Percentiles rank a stretch among this genome's conserved stretches.
These are phyloP conservation scores for Ceramica pisi DNA, from an alignment of 2,888 invertebrate genomes.

Conservation along the genomic window DNA sequence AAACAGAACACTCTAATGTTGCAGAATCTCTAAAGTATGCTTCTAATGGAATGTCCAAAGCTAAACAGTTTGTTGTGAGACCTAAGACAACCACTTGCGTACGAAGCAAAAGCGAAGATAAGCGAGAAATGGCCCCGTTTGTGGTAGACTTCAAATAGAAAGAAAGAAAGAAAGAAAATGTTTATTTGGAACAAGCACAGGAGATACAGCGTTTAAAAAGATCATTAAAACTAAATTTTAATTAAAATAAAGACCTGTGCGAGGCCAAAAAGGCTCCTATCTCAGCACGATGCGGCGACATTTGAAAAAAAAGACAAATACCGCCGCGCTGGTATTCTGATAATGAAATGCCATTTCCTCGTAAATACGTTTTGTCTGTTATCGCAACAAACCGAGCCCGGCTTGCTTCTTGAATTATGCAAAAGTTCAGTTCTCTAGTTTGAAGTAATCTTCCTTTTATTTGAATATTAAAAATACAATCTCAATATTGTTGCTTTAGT, in stretches of 20 bases:
- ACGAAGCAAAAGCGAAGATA: conserved; percentile 48
- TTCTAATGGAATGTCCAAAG: conserved; percentile 22
- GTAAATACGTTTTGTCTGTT: conserved; percentile 63
- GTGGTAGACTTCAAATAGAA: conserved; percentile 53
- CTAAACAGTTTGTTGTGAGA: conserved; percentile 37
- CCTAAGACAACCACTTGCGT: conserved; percentile 39
- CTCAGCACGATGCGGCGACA: too few relatives aligned
- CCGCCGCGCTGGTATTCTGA: too few relatives aligned
- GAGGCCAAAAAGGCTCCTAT: too few relatives aligned
- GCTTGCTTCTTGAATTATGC: conserved; percentile 66
- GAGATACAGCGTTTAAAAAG: too few relatives aligned
- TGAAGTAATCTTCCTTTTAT: conserved; percentile 64
- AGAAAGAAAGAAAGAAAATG: too few relatives aligned
- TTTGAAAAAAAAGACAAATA: too few relatives aligned
- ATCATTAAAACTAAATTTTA: too few relatives aligned
- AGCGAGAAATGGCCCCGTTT: conserved; percentile 53
- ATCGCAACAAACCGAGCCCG: conserved; percentile 59
- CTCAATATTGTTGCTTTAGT: conserved; percentile 60
- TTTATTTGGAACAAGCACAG: too few relatives aligned
- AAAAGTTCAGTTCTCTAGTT: conserved; percentile 62
- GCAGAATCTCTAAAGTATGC: conserved; percentile 5
- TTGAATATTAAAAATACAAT: conserved; percentile 70
- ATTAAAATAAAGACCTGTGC: too few relatives aligned
- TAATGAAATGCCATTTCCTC: conserved; percentile 58
- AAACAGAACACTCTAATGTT: background rate